Evolutionary conservation across 2,113 vertebrate species (phyloP).

Genomic region (Clarias gariepinus): DNA sequence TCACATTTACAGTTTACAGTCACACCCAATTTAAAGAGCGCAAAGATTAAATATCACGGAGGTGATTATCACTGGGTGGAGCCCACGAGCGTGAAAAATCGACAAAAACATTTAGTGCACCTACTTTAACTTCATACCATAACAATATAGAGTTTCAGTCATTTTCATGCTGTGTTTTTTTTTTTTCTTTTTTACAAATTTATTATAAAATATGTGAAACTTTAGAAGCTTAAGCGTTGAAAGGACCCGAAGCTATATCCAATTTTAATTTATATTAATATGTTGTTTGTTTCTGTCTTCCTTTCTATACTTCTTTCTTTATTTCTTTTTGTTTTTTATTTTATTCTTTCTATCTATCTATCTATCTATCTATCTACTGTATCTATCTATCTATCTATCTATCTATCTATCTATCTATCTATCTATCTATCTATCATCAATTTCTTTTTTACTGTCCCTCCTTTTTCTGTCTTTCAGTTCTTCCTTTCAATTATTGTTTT

Average conservation of each 20-base stretch:
- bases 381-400: too few species aligned
- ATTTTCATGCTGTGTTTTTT: background rate
- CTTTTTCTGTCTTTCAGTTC: too few species aligned
- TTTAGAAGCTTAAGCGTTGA: background rate
- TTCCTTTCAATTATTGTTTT: too few species aligned
- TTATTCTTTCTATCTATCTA: too few species aligned
- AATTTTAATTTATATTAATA: background rate
- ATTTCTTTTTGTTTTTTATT: too few species aligned
- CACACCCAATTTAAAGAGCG: slow-evolving; percentile 13
- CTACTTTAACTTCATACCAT: background rate
- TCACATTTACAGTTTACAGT: slow-evolving; percentile 19
- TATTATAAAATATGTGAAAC: background rate
- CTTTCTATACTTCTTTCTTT: too few species aligned
- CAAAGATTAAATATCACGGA: background rate
- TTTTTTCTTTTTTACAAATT: background rate
- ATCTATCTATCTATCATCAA: too few species aligned
- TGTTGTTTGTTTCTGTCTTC: too few species aligned
- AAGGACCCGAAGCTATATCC: background rate
- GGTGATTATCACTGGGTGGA: background rate
- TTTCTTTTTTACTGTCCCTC: too few species aligned
- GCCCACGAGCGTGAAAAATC: background rate
- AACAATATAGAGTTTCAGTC: background rate
- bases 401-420: too few species aligned
- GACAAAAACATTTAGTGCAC: background rate
- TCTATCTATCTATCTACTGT: too few species aligned